A percentile compares a stretch with the other conserved stretches of the same genome.
Conservation (phyloP, 2,888 invertebrate genomes). For the Metacarcinus magister region DNA sequence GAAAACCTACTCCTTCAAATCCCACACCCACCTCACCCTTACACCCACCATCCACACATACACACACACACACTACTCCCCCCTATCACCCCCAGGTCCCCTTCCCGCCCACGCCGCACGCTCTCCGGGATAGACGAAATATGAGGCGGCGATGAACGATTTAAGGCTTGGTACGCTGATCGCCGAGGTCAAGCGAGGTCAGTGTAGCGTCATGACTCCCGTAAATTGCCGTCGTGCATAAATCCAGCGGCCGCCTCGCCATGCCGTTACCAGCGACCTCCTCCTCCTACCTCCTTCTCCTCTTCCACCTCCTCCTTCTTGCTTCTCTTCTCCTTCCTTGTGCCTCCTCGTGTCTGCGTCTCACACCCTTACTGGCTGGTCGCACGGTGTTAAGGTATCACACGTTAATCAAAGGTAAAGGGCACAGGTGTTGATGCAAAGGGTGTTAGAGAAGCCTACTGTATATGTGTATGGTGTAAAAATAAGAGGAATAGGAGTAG, state of each 20-base stretch:
- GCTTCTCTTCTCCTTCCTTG: not conserved
- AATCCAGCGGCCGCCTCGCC: not conserved
- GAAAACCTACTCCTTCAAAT: not conserved
- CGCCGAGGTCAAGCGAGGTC: not conserved
- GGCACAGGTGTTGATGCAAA: not conserved
- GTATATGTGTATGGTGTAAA: too few relatives aligned
- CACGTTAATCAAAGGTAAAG: not conserved
- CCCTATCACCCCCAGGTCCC: not conserved
- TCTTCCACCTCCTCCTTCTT: not conserved
- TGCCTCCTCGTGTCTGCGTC: not conserved
- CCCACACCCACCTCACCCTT: not conserved
- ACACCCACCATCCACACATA: not conserved
- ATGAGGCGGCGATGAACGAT: constrained; percentile 44
- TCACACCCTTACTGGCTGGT: not conserved
- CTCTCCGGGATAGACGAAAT: constrained; percentile 17
- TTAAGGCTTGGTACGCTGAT: constrained; percentile 46
- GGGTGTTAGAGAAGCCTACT: not conserved
- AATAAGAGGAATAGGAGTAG: too few relatives aligned
- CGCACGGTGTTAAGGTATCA: not conserved
- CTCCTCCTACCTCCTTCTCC: not conserved
- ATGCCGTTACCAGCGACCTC: not conserved
- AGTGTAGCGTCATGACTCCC: constrained; percentile 40
- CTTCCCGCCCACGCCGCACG: not conserved
- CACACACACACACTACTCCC: not conserved
- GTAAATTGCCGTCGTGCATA: constrained; percentile 35